Evolutionary conservation across 2,888 invertebrate species (phyloP).

Genomic region (Stenoptilia bipunctidactyla): DNA sequence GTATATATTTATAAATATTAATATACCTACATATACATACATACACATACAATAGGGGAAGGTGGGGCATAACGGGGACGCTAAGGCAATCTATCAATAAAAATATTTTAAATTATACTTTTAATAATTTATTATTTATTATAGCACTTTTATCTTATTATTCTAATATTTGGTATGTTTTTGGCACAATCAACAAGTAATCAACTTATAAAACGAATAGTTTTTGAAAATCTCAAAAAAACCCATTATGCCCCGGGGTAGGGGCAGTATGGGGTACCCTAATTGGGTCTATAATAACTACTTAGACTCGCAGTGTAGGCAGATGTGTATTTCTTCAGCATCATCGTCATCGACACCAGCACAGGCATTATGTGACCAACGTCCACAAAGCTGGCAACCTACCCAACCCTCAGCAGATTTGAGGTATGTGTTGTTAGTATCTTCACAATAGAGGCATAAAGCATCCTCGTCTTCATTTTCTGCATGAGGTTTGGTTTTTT

Average conservation of each 20-base stretch:
- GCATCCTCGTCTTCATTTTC: conserved; percentile 4
- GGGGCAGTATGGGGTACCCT: conserved; percentile 10
- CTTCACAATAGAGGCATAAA: conserved; percentile 11
- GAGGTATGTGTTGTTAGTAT: conserved; percentile 9
- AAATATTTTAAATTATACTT: too few relatives aligned
- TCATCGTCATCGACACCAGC: conserved; percentile 19
- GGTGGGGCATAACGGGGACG: too few relatives aligned
- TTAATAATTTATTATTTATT: too few relatives aligned
- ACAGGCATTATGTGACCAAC: conserved; percentile 16
- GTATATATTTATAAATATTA: too few relatives aligned
- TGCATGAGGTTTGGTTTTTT: conserved; percentile 4
- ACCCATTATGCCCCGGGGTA: conserved; percentile 15
- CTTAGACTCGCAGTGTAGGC: conserved; percentile 13
- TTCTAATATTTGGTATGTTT: too few relatives aligned
- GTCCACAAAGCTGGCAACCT: conserved; percentile 10
- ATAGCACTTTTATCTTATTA: too few relatives aligned
- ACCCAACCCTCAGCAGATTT: conserved; percentile 18
- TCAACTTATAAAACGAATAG: too few relatives aligned
- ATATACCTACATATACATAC: too few relatives aligned
- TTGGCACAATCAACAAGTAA: too few relatives aligned
- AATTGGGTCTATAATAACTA: background rate
- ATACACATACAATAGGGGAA: too few relatives aligned
- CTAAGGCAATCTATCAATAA: too few relatives aligned
- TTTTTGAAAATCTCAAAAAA: too few relatives aligned
- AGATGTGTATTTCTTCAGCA: conserved; percentile 17